Evolutionary conservation across 2,797 vertebrate species (phyloP), one percentile per base, ranked within the genome.

Genomic region (Acrossocheilus fasciatus): DNA sequence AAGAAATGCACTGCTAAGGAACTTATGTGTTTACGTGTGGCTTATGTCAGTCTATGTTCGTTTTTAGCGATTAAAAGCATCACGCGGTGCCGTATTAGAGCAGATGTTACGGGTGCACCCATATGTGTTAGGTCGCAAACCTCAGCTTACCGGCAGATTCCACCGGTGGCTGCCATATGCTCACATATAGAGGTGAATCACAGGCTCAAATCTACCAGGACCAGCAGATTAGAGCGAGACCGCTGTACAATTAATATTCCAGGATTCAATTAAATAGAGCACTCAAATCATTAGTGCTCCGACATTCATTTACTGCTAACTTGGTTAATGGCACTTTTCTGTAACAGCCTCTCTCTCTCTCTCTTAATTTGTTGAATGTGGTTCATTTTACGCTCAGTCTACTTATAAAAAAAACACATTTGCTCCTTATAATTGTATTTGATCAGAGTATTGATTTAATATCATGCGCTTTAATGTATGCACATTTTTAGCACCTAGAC

Each of bases 41-140:
- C 41, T 82, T 82, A 41, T 74, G 52, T 47, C 50, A 30, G 11
- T 64, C 43, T 50, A 30, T 52, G 30, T 41, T 76, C 4, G 39
- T 75, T 83, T 18, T 47, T 47, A 83, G 54, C 4, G 10, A 26
- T 39, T 36, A 50, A 7, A 39, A n/a, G 52, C 14, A 12, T 77
- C n/a, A 47, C 47, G 9, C 81, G 87, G 88, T 90, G 91, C 90
- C 89, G 87, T 89, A 90, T 92, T 90, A 89, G 90, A 90, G 89
- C 94, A 93, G 94, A 94, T 94, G 94, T 91, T 89, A 89, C 88
- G 81, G 89, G 88, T n/a, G 89, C 91, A 92, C 92, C 90, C 95
- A 94, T 94, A 94, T 95, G 94, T 92, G 92, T 90, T 84, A 91
- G 91, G 93, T 94, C 91, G 91, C 94, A 94, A 95, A 95, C 94